A percentile compares a stretch with the other conserved stretches of the same genome.
These are phyloP conservation scores for Peromyscus aztecus DNA, from an alignment of 2,797 vertebrate genomes.

Conservation along the genomic window DNA sequence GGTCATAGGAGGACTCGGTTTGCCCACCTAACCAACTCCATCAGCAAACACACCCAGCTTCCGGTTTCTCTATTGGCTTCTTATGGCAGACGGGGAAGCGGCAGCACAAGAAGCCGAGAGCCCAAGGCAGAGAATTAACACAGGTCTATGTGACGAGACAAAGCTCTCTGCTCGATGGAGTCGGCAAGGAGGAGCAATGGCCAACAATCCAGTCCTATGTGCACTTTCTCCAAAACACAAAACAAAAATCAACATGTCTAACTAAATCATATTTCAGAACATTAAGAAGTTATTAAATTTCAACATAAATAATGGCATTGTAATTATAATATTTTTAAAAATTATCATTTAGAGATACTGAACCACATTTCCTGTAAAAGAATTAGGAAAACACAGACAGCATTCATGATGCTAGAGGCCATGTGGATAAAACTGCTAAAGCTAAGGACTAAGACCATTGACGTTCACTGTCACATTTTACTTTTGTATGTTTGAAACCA, in stretches of 20 bases:
- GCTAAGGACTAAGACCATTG: neutral
- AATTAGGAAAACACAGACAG: neutral
- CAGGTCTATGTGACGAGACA: conserved; percentile 38
- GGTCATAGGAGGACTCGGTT: neutral
- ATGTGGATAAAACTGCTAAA: neutral
- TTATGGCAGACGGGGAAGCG: conserved; percentile 38
- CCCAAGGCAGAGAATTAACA: conserved; percentile 32
- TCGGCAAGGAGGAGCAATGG: conserved; percentile 11
- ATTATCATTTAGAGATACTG: conserved; percentile 27
- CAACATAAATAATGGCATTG: conserved; percentile 11
- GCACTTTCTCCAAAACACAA: neutral
- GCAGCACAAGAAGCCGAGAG: conserved; percentile 18
- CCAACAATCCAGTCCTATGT: conserved; percentile 30
- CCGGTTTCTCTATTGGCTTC: neutral
- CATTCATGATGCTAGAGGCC: neutral
- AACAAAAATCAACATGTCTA: conserved; percentile 58
- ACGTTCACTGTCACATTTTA: neutral
- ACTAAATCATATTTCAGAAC: neutral
- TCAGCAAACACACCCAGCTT: conserved; percentile 10
- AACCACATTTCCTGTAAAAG: conserved; percentile 60
- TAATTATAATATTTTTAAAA: neutral
- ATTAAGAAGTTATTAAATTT: conserved; percentile 25
- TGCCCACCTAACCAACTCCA: conserved; percentile 33
- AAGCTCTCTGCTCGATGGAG: conserved; percentile 36
- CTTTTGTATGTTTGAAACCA: neutral